phyloP scores from a whole-genome alignment of 1,140 invertebrate genomes.

The Triops longicaudatus region DNA sequence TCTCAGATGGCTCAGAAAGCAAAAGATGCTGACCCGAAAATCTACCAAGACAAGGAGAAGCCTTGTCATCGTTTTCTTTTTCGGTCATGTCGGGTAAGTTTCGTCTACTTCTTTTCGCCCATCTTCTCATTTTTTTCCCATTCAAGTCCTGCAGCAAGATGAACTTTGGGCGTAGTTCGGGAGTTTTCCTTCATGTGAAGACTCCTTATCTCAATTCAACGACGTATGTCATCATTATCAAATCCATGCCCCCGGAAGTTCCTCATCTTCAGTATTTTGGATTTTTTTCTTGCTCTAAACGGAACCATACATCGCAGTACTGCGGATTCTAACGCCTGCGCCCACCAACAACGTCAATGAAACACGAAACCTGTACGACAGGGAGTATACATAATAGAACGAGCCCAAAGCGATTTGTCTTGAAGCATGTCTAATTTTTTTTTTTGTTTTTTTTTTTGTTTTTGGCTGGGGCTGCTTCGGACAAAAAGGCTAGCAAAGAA shows the following conservation, averaged over 20 bases:
- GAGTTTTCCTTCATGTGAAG: neutral
- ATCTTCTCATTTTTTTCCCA: neutral
- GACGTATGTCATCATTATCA: slow-evolving; percentile 8
- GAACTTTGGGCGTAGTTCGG: neutral
- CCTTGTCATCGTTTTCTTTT: neutral
- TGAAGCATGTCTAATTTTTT: no score
- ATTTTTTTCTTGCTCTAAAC: neutral
- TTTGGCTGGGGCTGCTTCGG: no score
- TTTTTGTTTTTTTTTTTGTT: no score
- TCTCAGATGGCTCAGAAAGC: neutral
- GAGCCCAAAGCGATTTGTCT: no score
- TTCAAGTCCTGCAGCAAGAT: neutral
- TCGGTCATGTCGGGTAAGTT: neutral
- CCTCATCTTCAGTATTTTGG: neutral
- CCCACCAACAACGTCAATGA: neutral
- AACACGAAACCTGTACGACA: no score
- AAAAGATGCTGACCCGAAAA: neutral
- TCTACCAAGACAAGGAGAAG: neutral
- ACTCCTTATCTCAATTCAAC: neutral
- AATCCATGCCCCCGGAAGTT: neutral
- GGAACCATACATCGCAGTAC: neutral
- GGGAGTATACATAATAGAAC: no score
- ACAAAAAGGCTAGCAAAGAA: neutral
- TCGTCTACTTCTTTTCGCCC: neutral
- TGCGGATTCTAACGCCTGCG: neutral